These are phyloP conservation scores for Heliothis virescens DNA, from an alignment of 1,140 invertebrate species.

Conservation along the genomic window DNA sequence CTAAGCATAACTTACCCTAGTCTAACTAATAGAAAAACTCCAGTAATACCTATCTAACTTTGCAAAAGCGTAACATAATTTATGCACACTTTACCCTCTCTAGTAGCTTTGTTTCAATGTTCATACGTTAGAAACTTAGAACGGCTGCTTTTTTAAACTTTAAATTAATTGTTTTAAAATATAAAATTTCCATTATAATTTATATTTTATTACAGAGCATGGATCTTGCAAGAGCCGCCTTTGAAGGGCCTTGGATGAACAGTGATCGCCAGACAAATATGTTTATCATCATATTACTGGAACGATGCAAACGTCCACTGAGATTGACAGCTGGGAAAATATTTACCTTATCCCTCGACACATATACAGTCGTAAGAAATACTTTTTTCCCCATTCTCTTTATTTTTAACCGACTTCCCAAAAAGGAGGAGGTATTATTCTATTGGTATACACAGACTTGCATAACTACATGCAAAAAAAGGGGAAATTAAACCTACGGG, in stretches of 20 bases:
- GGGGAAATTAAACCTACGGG: too few species aligned
- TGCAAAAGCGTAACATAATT: constrained; percentile 1
- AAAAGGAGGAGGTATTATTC: too few species aligned
- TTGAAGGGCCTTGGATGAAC: constrained; percentile 76
- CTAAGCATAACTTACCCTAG: not conserved
- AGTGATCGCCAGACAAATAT: constrained; percentile 66
- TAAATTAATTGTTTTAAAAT: not conserved
- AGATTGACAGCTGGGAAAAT: constrained; percentile 81
- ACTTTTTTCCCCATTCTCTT: too few species aligned
- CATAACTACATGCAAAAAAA: too few species aligned
- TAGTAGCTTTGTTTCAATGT: constrained; percentile 6
- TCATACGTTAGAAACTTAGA: not conserved
- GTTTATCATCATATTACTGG: constrained; percentile 77
- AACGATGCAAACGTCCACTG: constrained; percentile 77
- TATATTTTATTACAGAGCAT: constrained; percentile 63
- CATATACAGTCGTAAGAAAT: constrained; percentile 81
- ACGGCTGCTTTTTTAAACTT: not conserved
- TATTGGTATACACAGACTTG: too few species aligned
- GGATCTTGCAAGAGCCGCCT: constrained; percentile 74
- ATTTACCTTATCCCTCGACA: constrained; percentile 80
- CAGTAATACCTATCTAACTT: not conserved
- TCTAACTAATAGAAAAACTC: not conserved
- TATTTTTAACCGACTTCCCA: too few species aligned
- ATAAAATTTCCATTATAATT: not conserved
- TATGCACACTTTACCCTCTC: constrained; percentile 4